Evolutionary conservation across 2,113 vertebrate species (phyloP), one percentile per base, ranked within the genome.

Genomic region (Quiscalus mexicanus): DNA sequence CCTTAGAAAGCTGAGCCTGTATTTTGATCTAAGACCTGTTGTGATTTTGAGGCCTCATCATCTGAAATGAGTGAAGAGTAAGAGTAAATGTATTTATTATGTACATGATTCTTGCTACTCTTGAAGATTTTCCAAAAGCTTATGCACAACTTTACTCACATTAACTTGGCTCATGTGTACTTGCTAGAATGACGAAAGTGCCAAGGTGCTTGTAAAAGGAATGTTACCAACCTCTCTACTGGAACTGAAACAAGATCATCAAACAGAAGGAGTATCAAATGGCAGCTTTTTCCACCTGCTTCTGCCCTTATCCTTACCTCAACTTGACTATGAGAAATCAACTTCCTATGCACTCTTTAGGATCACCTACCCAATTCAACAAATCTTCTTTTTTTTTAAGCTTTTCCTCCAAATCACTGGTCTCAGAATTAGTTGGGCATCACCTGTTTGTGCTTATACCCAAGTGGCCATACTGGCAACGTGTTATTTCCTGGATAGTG

Each of bases 401-500:
- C 2, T 37, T 59, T 55, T 42, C 27, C 20, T 14, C 22, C 33
- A 18, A 55, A 65, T 73, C 27, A 39, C 52, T 68, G 65, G 42
- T 88, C 85, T 92, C 76, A 62, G 55, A 87, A 78, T 58, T 5
- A 84, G 69, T 87, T 84, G 67, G 87, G 76, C 80, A 80, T 84
- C 84, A 81, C 65, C 73, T 94, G 31, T 92, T 83, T 86, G 41
- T 94, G 69, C 82, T 92, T 47, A 64, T 71, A 81, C 62, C 31
- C 58, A 79, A 90, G 62, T 30, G 58, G 79, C 65, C 80, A 31
- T 89, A 88, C 73, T 68, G 78, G 73, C 39, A 82, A 79, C n/a
- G 23, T 67, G 24, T 76, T 82, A 55, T 93, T 94, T 94, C 77
- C 88, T 92, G 93, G 85, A 68, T 85, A 95, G 87, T 93, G 92